phyloP scores from a whole-genome alignment of 2,113 vertebrate genomes.

The Rhinopithecus roxellana region DNA sequence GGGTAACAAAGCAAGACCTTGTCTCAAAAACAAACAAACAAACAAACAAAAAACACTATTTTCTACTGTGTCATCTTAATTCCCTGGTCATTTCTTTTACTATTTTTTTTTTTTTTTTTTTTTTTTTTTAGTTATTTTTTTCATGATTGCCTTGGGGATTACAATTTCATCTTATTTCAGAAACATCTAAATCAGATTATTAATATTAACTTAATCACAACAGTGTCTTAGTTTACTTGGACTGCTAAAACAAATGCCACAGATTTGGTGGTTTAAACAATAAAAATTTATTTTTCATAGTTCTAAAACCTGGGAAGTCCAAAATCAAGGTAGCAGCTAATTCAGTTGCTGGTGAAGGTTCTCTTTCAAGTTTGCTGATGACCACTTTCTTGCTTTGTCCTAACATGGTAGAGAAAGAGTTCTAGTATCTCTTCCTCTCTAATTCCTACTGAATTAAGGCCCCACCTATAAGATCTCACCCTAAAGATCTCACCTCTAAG shows the following conservation, averaged over 20 bases:
- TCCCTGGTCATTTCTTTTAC: not conserved
- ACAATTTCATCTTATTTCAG: not conserved
- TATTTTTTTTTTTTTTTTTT: not conserved
- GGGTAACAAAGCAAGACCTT: no score
- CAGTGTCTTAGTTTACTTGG: not conserved
- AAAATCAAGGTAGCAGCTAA: not conserved
- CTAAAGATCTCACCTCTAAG: no score
- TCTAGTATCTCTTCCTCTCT: not conserved
- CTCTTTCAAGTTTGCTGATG: not conserved
- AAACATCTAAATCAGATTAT: not conserved
- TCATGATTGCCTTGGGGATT: not conserved
- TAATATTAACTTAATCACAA: not conserved
- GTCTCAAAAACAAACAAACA: no score
- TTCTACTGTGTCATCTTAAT: not conserved
- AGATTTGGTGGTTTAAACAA: not conserved
- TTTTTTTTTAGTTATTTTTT: not conserved
- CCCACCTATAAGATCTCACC: not conserved
- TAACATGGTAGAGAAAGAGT: not conserved
- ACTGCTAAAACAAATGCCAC: not conserved
- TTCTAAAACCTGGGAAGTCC: not conserved
- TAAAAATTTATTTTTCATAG: not conserved
- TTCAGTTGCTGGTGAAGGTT: not conserved
- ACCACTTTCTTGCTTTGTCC: not conserved
- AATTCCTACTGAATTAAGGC: not conserved
- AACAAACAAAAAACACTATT: not conserved